Conservation (phyloP, 35 echinoderm and acorn worm species). For the Heliocidaris tuberculata region DNA sequence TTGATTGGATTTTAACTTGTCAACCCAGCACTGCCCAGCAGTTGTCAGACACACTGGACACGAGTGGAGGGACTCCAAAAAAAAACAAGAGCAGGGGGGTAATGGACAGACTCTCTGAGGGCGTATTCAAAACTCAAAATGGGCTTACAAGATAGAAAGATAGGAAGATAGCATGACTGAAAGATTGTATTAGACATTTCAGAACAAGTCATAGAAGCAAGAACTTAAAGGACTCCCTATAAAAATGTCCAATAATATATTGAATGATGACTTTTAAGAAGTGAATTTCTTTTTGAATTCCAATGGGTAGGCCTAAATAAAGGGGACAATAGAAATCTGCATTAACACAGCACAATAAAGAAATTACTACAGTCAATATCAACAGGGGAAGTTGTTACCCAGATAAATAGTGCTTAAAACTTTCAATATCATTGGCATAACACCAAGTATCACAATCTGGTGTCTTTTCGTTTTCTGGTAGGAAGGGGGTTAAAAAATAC, state of each 20-base stretch:
- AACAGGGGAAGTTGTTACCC: background rate
- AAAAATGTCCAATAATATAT: background rate
- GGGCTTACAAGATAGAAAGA: background rate
- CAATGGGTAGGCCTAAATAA: background rate
- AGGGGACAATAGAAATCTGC: background rate
- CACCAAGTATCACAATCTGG: background rate
- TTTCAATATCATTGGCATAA: too few species aligned
- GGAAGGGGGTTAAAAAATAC: background rate
- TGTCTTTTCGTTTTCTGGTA: background rate
- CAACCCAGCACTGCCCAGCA: background rate
- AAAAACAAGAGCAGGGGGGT: background rate
- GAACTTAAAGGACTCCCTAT: background rate
- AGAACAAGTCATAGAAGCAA: background rate
- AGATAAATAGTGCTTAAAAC: background rate
- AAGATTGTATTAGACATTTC: background rate
- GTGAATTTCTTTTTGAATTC: background rate
- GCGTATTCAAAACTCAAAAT: background rate
- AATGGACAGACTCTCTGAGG: background rate
- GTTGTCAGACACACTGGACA: background rate
- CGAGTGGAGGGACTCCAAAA: background rate
- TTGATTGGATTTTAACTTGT: conserved; percentile 23
- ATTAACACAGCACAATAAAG: background rate
- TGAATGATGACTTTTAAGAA: background rate
- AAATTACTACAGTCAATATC: background rate
- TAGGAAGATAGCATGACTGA: background rate